phyloP scores from a whole-genome alignment of 2,113 vertebrate genomes.

The Muntiacus muntjak region DNA sequence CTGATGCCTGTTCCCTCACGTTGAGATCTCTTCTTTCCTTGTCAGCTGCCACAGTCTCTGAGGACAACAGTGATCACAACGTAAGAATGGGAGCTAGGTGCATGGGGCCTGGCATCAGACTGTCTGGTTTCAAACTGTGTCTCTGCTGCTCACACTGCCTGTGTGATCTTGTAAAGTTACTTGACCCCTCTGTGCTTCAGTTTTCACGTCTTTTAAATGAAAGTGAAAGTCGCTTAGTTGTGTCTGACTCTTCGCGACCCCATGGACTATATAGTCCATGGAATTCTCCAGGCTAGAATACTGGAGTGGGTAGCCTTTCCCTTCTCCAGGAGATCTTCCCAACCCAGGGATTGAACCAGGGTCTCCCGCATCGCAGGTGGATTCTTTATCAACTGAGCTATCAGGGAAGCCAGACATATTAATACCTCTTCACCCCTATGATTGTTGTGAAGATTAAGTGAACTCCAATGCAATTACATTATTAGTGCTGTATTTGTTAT shows the following conservation, averaged over 20 bases:
- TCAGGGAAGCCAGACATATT: not conserved
- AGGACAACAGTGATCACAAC: too few relatives aligned
- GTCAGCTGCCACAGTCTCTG: not conserved
- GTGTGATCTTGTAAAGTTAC: not conserved
- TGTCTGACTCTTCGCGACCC: not conserved
- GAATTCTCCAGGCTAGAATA: not conserved
- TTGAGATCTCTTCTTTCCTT: not conserved
- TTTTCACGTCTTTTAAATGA: not conserved
- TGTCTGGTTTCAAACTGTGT: not conserved
- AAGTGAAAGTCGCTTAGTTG: not conserved
- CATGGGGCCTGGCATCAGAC: rapidly evolving
- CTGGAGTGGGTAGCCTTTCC: not conserved
- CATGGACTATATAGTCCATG: not conserved
- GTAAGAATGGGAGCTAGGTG: not conserved
- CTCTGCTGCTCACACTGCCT: not conserved
- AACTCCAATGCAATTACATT: not conserved
- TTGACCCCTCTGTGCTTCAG: not conserved
- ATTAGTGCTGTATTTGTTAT: not conserved
- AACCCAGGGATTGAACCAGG: not conserved
- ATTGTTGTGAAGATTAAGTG: not conserved
- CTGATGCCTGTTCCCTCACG: rapidly evolving
- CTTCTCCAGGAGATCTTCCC: not conserved
- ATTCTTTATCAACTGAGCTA: not conserved
- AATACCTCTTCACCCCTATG: rapidly evolving
- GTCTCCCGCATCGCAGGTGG: rapidly evolving